Conservation (phyloP, 2,113 vertebrate species). For the Chrysochloris asiatica region DNA sequence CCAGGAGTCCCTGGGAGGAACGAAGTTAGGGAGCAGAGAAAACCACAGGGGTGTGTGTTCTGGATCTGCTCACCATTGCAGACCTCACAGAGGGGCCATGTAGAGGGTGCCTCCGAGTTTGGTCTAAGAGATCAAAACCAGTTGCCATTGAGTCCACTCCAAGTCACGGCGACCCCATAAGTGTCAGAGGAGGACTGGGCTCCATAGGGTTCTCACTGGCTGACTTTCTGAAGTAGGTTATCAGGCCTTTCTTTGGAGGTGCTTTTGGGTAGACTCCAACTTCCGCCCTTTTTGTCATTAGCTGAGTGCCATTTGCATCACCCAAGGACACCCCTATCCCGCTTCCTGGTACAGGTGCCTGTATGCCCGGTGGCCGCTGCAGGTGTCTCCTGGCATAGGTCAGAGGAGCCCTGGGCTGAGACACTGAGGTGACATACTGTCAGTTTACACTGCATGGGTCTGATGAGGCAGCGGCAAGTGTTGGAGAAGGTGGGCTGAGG, state of each 20-base stretch:
- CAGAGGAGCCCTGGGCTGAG: background rate
- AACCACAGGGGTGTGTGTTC: accelerated
- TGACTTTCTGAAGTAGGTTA: background rate
- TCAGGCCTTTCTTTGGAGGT: background rate
- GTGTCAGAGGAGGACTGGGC: too few relatives aligned
- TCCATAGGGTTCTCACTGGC: background rate
- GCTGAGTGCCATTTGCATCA: background rate
- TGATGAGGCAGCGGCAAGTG: background rate
- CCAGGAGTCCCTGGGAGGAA: background rate
- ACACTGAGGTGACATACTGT: accelerated
- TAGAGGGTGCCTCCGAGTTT: background rate
- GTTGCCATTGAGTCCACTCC: too few relatives aligned
- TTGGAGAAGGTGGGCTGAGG: accelerated
- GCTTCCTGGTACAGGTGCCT: background rate
- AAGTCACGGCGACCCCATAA: too few relatives aligned
- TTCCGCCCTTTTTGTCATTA: background rate
- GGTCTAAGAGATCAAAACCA: background rate
- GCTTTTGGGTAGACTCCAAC: too few relatives aligned
- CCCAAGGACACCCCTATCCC: too few relatives aligned
- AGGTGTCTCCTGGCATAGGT: background rate
- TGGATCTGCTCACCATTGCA: background rate
- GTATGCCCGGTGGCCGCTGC: background rate
- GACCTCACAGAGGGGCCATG: accelerated
- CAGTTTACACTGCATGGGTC: accelerated
- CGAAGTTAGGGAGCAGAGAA: too few relatives aligned